Base-by-base conservation (phyloP, 2,113 vertebrate genomes). In the Thalassoma bifasciatum region DNA sequence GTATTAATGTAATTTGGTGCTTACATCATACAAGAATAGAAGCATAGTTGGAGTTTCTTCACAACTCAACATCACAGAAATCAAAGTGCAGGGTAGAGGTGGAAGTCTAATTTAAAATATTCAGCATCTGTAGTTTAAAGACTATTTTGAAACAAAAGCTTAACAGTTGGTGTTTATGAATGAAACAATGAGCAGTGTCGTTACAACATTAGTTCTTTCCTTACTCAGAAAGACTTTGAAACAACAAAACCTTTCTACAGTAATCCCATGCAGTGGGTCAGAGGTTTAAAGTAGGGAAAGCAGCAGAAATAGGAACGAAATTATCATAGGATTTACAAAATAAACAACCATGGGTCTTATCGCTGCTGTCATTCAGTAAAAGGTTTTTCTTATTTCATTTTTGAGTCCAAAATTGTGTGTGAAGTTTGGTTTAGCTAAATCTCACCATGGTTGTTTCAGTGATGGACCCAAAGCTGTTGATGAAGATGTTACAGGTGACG, bases 401-500 rank as follows among this genome's bases (percentile, higher is more conserved):
- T 42, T 11, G 14, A 13, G n/a, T n/a, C 14, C 9, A 42, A 46
- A 17, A 7, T 2, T 17, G 8, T 19, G 5, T 19, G 44, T 7
- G 16, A 17, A 46, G 16, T 7, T 17, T 17, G 8, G 19, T 46
- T 8, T 17, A 46, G 16, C 12, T 1, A 62, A 37, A 26, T 66
- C 95, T 96, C 91, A 98, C 97, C 97, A 98, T 97, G 8, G 97
- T 97, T 14, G 96, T 99, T 91, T 98, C 96, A 0, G 96, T 98
- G 92, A 99, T 94, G 0, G 97, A 98, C 62, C 96, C 94, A 0
- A 98, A 98, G 89, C 96, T 98, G 92, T 98, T 98, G 92, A 98
- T 98, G 93, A 98, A 98, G 94, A 98, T 97, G 93, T 98, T 99
- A 90, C 97, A 98, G 1, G 97, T 98, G 89, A 99, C 97, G 4